These are phyloP conservation scores for Limnephilus auricula DNA, from an alignment of 2,888 invertebrate species.

Conservation along the genomic window DNA sequence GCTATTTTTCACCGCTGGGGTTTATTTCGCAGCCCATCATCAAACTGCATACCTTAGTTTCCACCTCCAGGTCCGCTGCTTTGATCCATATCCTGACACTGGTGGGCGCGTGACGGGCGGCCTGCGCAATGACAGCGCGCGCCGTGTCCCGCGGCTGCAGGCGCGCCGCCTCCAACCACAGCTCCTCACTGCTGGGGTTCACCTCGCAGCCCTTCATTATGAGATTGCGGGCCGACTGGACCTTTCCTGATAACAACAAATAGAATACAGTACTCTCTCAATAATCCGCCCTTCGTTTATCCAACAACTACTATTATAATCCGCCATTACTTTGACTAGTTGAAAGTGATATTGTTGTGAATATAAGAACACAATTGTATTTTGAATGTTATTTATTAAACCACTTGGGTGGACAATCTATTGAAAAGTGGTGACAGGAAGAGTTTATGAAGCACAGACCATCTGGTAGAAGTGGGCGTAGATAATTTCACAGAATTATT, in stretches of 20 bases:
- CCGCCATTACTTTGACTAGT: no score
- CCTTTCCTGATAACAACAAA: conserved; percentile 77
- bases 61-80: conserved; percentile 96
- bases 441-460: no score
- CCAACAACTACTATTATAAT: no score
- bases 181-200: conserved; percentile 97
- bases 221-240: conserved; percentile 96
- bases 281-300: no score
- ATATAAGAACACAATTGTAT: no score
- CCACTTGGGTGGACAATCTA: no score
- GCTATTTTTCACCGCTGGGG: background rate
- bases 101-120: conserved; percentile 95
- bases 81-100: conserved; percentile 99
- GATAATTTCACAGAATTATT: no score
- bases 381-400: no score
- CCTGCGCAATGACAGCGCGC: conserved; percentile 97
- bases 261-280: background rate
- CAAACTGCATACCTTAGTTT: conserved; percentile 81
- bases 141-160: conserved; percentile 96
- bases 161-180: conserved; percentile 98
- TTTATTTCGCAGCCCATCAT: background rate
- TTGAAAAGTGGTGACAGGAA: no score
- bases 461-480: no score
- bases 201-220: conserved; percentile 99
- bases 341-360: no score